Evolutionary conservation across 2,888 invertebrate species (phyloP), one percentile per base, ranked within the genome.

Genomic region (Trisateles emortualis): DNA sequence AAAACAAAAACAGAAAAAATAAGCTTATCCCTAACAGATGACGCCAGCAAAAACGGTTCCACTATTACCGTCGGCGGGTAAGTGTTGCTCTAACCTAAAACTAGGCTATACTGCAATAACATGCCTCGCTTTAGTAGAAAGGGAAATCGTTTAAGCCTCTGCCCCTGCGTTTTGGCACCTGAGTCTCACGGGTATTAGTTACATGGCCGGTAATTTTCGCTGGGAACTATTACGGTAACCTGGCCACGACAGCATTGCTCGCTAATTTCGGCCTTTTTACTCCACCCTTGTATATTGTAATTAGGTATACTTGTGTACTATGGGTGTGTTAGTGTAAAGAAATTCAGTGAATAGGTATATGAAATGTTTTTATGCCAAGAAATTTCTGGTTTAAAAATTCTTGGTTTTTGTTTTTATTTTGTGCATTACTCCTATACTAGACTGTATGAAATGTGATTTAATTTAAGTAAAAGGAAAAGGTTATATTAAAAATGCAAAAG

Each of bases 131-230:
- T 81, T 75, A 74, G 73, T 61, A 60, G 55, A 59, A 74, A 78
- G 78, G 81, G 79, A 81, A 84, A 87, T 86, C 87, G 82, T 82
- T 87, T 87, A 87, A 87, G 86, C 86, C 80, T 69, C 78, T 74
- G 72, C 76, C 76, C 74, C 79, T 66, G 76, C 77, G 81, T 81
- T 73, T 61, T 70, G 78, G 77, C 88, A 88, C 88, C 87, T 87
- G 86, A 68, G 86, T 74, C 84, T 78, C 75, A 52, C 53, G 72
- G 60, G 81, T 74, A 72, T 74, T 78, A 78, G 72, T 72, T 62
- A 64, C 64, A 57, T 56, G 52, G 44, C 54, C 64, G 73, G 83
- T 82, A 83, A 87, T 86, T 87, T 87, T 81, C 74, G 68, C 68
- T 69, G 64, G 71, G 62, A 60, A 72, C 64, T 66, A 72, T 68